Evolutionary conservation across 2,113 vertebrate species (phyloP).

Genomic region (Syngnathus typhle): DNA sequence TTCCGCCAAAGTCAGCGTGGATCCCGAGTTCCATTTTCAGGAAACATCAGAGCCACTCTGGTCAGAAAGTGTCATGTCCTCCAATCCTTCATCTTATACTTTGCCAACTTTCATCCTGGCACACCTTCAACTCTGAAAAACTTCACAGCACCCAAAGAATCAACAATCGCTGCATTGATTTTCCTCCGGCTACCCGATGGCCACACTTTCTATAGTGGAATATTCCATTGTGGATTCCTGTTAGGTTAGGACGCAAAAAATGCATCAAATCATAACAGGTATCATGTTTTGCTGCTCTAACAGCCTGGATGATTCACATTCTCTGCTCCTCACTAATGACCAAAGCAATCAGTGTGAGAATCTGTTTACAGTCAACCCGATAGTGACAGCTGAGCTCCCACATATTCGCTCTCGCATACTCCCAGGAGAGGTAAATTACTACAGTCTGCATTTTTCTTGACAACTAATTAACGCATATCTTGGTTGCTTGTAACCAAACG

Average conservation of each 20-base stretch:
- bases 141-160: not conserved
- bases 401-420: not conserved
- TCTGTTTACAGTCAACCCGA: constrained; percentile 11
- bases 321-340: constrained; percentile 26
- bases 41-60: constrained; percentile 3
- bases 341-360: constrained; percentile 18
- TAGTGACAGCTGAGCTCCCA: constrained; percentile 12
- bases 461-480: constrained; percentile 48
- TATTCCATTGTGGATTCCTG: not conserved
- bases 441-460: constrained; percentile 28
- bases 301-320: constrained; percentile 8
- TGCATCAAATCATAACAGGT: not conserved
- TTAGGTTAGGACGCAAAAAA: not conserved
- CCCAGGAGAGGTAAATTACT: constrained; percentile 1
- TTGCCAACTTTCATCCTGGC: not conserved
- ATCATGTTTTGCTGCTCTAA: not conserved
- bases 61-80: not conserved
- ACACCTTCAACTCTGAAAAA: not conserved
- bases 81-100: not conserved
- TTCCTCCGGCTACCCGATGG: not conserved
- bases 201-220: not conserved
- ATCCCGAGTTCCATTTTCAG: constrained; percentile 1
- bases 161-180: not conserved
- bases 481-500: constrained; percentile 23
- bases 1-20: constrained; percentile 2